Base-by-base conservation (phyloP, 2,113 vertebrate genomes). In the Neoarius graeffei region DNA sequence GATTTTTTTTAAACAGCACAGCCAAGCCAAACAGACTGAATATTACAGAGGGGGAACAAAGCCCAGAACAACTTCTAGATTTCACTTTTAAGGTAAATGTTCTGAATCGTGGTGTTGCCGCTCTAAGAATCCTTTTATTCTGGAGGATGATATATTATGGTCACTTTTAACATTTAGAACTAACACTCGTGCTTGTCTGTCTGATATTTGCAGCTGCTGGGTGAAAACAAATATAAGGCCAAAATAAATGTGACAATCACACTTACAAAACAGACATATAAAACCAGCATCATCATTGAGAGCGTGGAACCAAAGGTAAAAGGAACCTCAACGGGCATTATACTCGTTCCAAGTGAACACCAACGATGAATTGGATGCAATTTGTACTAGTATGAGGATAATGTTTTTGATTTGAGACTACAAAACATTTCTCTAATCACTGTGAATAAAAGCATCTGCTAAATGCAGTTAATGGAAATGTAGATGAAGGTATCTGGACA, bases 171-270 rank as follows among this genome's bases (percentile, higher is more conserved):
- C 20, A 57, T 69, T 56, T 4, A 67, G 0, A 56, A 11, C 42
- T 57, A 1, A 3, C 15, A 3, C 15, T 52, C 52, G 14, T 83
- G 19, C 57, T 56, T 73, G 56, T 69, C 25, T 80, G 23, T 71
- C 17, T 83, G 77, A 20, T 71, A 52, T 74, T 90, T 92, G 56
- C 79, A 93, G 92, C 83, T 92, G 27, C 17, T 50, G 17, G 90
- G 92, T 67, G 83, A 90, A 83, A 92, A 93, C 59, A 89, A 88
- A 57, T 89, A 92, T 85, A 85, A 85, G 1, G 91, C 89, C 25
- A 13, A 60, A 76, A 82, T 92, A 42, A 23, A n/a, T 7, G 83
- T 92, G 57, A 62, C 2, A 42, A 86, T 93, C 35, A 86, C 0
- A 5, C 85, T 93, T 83, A 50, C 3, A 52, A 56, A 88, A 25